These are phyloP conservation scores for western clawed frog (Xenopus tropicalis) DNA, from an alignment of 2,113 vertebrate species.

Conservation along the genomic window DNA sequence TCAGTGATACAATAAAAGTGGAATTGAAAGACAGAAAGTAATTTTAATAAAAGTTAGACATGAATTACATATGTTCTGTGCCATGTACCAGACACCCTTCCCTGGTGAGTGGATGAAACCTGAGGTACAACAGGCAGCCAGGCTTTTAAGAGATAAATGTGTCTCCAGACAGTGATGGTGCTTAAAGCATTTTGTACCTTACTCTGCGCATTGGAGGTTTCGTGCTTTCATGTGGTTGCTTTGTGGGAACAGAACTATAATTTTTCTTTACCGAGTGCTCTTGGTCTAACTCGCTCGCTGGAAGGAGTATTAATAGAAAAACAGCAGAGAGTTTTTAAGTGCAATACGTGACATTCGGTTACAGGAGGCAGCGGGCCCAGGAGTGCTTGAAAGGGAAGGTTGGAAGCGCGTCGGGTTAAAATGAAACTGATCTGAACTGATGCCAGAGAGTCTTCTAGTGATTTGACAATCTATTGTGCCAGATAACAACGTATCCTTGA, in stretches of 20 bases:
- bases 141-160: neutral
- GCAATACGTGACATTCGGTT: neutral
- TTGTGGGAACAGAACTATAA: slow-evolving; percentile 1
- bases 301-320: slow-evolving; percentile 4
- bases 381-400: neutral
- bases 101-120: neutral
- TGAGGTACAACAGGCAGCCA: neutral
- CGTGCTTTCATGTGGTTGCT: neutral
- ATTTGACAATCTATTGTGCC: neutral
- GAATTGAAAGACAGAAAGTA: too few relatives aligned
- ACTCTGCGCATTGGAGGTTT: neutral
- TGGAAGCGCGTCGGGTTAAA: neutral
- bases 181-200: slow-evolving; percentile 2
- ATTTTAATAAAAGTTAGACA: neutral
- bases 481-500: neutral
- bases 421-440: neutral
- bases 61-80: neutral
- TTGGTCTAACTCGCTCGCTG: neutral
- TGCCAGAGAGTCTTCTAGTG: neutral
- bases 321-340: neutral
- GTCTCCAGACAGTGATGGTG: neutral
- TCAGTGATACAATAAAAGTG: too few relatives aligned
- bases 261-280: slow-evolving; percentile 1
- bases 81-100: neutral
- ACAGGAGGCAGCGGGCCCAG: neutral